Evolutionary conservation across 2,797 vertebrate species (phyloP), one percentile per base, ranked within the genome.

Genomic region (Gallinago solitaria): DNA sequence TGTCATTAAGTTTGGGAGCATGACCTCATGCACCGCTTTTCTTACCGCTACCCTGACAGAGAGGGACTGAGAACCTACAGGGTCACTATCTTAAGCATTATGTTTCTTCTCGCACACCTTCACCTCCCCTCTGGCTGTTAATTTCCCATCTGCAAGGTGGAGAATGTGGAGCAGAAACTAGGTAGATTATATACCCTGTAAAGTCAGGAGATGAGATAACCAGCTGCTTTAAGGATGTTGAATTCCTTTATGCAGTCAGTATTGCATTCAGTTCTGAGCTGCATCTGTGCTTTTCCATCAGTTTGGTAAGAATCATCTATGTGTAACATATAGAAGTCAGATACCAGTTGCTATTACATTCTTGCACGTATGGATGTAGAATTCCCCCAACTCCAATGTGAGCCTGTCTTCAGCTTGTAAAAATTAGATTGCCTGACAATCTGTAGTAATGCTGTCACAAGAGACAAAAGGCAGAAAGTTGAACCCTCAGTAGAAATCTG

Each of bases 401-500:
- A 91, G 57, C 68, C 78, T 86, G 90, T 90, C 87, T 84, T 75
- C 87, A 54, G 86, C 84, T 82, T 87, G 89, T 96, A 89, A 92
- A 95, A 95, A 87, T 73, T 37, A 77, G 68, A 78, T 89, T 90
- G 87, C 80, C 69, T 79, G 65, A 25, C 78, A 69, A 48, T 43
- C 87, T 81, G 45, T 47, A 60, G 68, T 50, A 33, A 15, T 87
- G 81, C 70, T 85, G 87, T 79, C 39, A 47, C 32, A 4, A 37
- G 68, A 61, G 83, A 92, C 91, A 95, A 71, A 94, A 74, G 92
- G 17, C 33, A 60, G 86, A 82, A 86, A 86, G 70, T 8, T 82
- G 79, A 88, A 23, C 60, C 64, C 83, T 68, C 23, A 23, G 33
- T 41, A 53, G 86, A 67, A 74, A 76, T 39, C 70, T 69, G 80